Evolutionary conservation across 2,888 invertebrate species (phyloP).

Genomic region (Lobophora halterata): DNA sequence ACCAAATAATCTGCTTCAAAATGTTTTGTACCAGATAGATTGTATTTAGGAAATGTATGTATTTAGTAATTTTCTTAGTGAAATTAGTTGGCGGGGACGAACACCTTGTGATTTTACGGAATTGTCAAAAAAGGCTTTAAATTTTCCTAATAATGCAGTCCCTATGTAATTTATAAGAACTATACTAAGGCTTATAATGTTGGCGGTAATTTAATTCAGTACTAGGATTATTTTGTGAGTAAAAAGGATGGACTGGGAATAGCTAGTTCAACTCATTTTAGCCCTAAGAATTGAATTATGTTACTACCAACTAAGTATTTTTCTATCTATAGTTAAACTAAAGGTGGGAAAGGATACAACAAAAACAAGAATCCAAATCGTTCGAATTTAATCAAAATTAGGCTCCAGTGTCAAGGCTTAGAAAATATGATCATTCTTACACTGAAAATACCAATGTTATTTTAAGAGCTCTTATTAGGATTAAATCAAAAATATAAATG

Average conservation of each 20-base stretch:
- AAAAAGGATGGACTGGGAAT: no score
- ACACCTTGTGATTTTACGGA: conserved; percentile 33
- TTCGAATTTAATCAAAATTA: conserved; percentile 40
- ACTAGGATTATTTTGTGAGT: not conserved
- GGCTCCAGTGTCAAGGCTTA: conserved; percentile 33
- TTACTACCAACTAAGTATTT: conserved; percentile 21
- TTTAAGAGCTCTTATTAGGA: conserved; percentile 12
- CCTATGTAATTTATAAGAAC: conserved; percentile 35
- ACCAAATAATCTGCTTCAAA: conserved; percentile 27
- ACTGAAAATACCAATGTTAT: not conserved
- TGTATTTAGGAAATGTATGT: conserved; percentile 65
- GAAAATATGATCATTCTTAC: no score
- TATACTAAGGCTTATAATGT: conserved; percentile 17
- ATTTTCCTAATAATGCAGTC: conserved; percentile 33
- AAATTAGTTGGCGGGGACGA: conserved; percentile 37
- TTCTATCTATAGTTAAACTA: conserved; percentile 60
- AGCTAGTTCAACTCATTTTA: no score
- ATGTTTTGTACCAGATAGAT: conserved; percentile 51
- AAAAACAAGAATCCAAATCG: conserved; percentile 33
- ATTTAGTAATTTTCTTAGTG: conserved; percentile 52
- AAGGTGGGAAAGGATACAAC: conserved; percentile 37
- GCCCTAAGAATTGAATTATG: no score
- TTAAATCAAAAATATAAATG: conserved; percentile 23
- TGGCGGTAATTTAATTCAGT: conserved; percentile 10
- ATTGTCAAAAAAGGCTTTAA: conserved; percentile 44